Percentiles rank a stretch among this genome's conserved stretches.
Conservation (phyloP, 2,888 invertebrate species). For the Mythimna pallens region DNA sequence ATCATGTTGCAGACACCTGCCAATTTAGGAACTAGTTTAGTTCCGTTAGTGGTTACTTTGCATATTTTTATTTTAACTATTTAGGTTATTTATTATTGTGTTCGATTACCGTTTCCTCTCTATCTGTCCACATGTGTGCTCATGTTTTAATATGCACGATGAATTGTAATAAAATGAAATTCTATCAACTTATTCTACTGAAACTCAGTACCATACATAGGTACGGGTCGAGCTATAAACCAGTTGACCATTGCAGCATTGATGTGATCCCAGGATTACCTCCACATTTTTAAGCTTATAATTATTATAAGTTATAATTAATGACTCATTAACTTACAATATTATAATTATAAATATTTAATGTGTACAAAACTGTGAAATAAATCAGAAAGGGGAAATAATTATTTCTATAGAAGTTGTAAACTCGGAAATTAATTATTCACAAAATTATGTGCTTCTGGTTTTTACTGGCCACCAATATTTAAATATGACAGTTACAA, state of each 20-base stretch:
- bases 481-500: not conserved
- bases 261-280: not conserved
- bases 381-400: slow-evolving; percentile 17
- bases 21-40: slow-evolving; percentile 16
- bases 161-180: too few species aligned
- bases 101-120: too few species aligned
- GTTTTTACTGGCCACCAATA: not conserved
- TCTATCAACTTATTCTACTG: too few species aligned
- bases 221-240: not conserved
- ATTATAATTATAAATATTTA: not conserved
- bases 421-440: slow-evolving; percentile 4
- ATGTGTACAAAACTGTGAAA: slow-evolving; percentile 6
- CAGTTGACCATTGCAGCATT: not conserved
- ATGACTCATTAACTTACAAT: too few species aligned
- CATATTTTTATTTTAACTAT: not conserved
- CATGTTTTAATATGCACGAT: too few species aligned
- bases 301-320: too few species aligned
- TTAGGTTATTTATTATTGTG: not conserved
- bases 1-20: slow-evolving; percentile 22
- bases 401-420: slow-evolving; percentile 6
- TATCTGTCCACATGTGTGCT: too few species aligned
- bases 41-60: not conserved
- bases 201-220: too few species aligned
- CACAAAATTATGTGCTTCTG: slow-evolving; percentile 18
- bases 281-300: not conserved